Percentiles rank a stretch among this genome's conserved stretches.
phyloP scores from a whole-genome alignment of 2,888 invertebrate species.

The Pristionchus japonicus region DNA sequence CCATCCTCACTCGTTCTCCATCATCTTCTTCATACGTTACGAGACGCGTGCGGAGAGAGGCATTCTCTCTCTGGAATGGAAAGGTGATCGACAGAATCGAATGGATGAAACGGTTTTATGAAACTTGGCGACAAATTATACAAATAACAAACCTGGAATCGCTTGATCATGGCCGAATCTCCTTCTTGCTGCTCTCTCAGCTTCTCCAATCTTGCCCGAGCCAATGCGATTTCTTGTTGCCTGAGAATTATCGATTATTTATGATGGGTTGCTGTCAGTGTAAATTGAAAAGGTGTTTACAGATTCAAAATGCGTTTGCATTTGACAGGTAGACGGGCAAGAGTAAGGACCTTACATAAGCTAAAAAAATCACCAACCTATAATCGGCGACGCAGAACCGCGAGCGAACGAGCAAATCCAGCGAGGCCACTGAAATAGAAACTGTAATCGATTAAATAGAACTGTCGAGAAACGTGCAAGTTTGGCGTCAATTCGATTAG shows the following conservation, averaged over 20 bases:
- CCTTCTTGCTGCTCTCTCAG: background rate
- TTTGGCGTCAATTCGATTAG: no score
- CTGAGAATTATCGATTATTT: background rate
- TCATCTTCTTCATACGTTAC: constrained; percentile 59
- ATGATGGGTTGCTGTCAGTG: no score
- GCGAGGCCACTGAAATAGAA: background rate
- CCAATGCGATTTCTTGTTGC: background rate
- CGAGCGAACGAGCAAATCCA: background rate
- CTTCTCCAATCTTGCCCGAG: background rate
- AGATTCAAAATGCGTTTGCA: background rate
- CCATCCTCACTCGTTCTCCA: constrained; percentile 55
- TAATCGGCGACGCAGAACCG: background rate
- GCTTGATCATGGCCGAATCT: constrained; percentile 17
- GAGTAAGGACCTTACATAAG: background rate
- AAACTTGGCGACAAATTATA: background rate
- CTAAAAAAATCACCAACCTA: background rate
- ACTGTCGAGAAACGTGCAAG: no score
- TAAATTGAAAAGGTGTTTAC: background rate
- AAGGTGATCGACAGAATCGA: no score
- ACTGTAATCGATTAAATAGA: no score
- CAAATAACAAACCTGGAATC: background rate
- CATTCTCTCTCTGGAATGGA: constrained; percentile 57
- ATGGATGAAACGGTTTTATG: no score
- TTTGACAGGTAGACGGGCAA: background rate
- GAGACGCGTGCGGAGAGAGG: constrained; percentile 57